Evolutionary conservation across 2,113 vertebrate species (phyloP).

Genomic region (pig (Sus scrofa)): DNA sequence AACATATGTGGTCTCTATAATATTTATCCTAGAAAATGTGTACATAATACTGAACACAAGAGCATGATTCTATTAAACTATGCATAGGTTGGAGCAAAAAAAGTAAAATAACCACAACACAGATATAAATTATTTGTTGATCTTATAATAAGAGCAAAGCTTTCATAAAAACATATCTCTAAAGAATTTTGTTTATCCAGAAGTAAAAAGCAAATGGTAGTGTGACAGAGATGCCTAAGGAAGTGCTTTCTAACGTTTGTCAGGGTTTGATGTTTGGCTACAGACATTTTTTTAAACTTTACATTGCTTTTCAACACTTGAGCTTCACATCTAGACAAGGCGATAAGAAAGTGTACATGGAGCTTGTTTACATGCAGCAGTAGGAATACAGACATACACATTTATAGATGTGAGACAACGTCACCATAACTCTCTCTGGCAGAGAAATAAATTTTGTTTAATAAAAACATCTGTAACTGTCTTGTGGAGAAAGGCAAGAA

Average conservation of each 20-base stretch:
- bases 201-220: neutral
- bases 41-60: neutral
- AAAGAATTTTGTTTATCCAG: neutral
- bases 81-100: neutral
- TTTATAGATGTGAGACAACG: neutral
- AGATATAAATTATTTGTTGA: neutral
- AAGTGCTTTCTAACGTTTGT: neutral
- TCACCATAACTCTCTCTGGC: neutral
- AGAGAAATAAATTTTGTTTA: neutral
- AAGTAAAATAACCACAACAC: neutral
- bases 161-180: neutral
- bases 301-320: no score
- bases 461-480: conserved; percentile 46
- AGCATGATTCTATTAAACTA: neutral
- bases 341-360: no score
- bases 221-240: neutral
- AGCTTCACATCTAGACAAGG: no score
- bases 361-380: neutral
- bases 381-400: neutral
- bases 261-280: neutral
- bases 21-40: neutral
- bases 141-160: neutral
- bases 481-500: neutral
- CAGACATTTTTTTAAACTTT: no score
- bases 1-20: neutral